Evolutionary conservation across 2,888 invertebrate genomes (phyloP), one percentile per base, ranked within the genome.

Genomic region (Cryptocephalus primarius): DNA sequence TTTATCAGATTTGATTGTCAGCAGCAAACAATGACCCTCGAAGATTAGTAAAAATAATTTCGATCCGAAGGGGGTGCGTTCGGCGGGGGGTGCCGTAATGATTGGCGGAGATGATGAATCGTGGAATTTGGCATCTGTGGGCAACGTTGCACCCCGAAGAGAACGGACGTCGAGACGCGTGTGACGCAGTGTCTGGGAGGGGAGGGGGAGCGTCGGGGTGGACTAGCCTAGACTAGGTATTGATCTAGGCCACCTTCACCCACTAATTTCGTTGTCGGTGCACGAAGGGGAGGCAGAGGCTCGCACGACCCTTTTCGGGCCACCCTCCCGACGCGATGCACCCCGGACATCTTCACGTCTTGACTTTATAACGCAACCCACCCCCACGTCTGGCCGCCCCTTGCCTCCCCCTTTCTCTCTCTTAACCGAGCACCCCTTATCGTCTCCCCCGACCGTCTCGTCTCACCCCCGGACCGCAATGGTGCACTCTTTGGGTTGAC

Each of bases 241-340:
- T 68, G 67, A 67, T 69, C 69, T 69, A 66, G 67, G 66, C 66
- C 62, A 67, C 67, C 68, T 68, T 68, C 67, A 68, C 67, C 69
- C 67, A 69, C 67, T 68, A 68, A 68, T 68, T 68, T 67, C 65
- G 66, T 64, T 61, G 62, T 58, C 62, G 60, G 55, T 54, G 57
- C 54, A 54, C 50, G 49, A 48, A 48, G 50, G 51, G 49, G 47
- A 47, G 48, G 53, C 48, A 46, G 50, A 47, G 53, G 52, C 47
- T 48, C 47, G 44, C 46, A 41, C 41, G 46, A 41, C 45, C 45
- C 46, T 34, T 39, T 40, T 36, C 42, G 49, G 45, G 48, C 49
- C 42, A 46, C 50, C 50, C 49, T 49, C 51, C 51, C 42, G 43
- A 31, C 40, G 58, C 55, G 53, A 56, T 58, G 59, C 60, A 60